phyloP scores from a whole-genome alignment of 2,797 vertebrate species.

The Anguilla pacifica region DNA sequence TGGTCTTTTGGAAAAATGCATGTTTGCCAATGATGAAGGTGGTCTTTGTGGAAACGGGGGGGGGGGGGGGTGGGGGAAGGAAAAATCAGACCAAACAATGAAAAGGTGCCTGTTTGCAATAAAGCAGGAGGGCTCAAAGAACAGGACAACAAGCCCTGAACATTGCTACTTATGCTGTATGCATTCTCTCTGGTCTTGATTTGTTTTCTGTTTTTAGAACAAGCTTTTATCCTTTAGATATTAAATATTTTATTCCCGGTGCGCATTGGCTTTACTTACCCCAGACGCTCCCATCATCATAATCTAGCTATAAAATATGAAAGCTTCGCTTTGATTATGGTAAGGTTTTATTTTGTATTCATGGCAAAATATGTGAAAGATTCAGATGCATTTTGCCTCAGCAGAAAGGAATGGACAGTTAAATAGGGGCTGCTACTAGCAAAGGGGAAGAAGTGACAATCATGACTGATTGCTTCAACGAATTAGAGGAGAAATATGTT shows the following conservation, averaged over 20 bases:
- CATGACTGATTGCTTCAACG: slow-evolving; percentile 72
- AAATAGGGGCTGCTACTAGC: slow-evolving; percentile 30
- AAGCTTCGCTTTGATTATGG: slow-evolving; percentile 22
- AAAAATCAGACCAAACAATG: slow-evolving; percentile 44
- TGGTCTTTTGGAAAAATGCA: slow-evolving; percentile 48
- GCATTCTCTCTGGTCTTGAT: not conserved
- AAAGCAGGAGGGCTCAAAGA: not conserved
- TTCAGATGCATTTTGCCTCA: slow-evolving; percentile 59
- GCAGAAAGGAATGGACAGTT: slow-evolving; percentile 59
- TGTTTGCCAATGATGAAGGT: slow-evolving; percentile 62
- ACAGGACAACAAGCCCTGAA: not conserved
- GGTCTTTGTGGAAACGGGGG: slow-evolving; percentile 29
- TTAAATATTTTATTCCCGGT: slow-evolving; percentile 55
- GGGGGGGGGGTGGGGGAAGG: slow-evolving; percentile 29
- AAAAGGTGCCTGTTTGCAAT: slow-evolving; percentile 39
- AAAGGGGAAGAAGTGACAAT: slow-evolving; percentile 37
- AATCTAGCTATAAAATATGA: slow-evolving; percentile 19
- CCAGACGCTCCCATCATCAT: not conserved
- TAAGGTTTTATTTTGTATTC: slow-evolving; percentile 22
- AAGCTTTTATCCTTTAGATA: slow-evolving; percentile 55
- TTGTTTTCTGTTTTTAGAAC: slow-evolving; percentile 54
- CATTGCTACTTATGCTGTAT: not conserved
- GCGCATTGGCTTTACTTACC: not conserved
- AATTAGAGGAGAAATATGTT: slow-evolving; percentile 78
- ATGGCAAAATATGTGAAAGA: slow-evolving; percentile 43